A percentile compares a stretch with the other conserved stretches of the same genome.
Evolutionary conservation across 2,797 vertebrate genomes (phyloP).

Genomic region (Fundulus diaphanus): DNA sequence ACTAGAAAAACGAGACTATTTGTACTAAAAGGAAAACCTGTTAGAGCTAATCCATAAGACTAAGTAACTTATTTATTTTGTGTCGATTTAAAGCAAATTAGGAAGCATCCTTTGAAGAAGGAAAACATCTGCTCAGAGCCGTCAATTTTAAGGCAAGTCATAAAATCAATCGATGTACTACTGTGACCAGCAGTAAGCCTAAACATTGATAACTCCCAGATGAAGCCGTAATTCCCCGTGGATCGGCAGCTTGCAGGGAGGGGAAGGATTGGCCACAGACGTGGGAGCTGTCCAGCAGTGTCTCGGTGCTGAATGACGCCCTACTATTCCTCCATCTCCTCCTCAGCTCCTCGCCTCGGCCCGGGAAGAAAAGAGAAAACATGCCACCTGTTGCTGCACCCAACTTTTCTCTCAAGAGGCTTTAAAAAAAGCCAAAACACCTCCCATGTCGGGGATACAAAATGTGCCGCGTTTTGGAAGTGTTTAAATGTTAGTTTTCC

Average conservation of each 20-base stretch:
- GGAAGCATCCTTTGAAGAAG: constrained; percentile 17
- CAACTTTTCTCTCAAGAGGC: constrained; percentile 73
- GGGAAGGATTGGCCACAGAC: constrained; percentile 44
- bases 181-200: neutral
- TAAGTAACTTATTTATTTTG: constrained; percentile 30
- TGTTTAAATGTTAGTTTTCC: constrained; percentile 25
- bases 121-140: constrained; percentile 27
- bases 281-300: constrained; percentile 78
- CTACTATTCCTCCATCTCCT: constrained; percentile 62
- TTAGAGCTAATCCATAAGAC: constrained; percentile 28
- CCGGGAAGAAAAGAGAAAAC: constrained; percentile 43
- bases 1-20: constrained; percentile 53
- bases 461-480: constrained; percentile 10
- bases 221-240: constrained; percentile 10
- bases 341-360: constrained; percentile 68
- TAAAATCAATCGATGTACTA: constrained; percentile 23
- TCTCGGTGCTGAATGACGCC: constrained; percentile 82
- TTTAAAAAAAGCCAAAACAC: constrained; percentile 29
- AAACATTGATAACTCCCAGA: constrained; percentile 1
- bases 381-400: constrained; percentile 81
- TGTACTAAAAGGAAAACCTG: constrained; percentile 41
- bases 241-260: constrained; percentile 25
- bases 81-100: constrained; percentile 30
- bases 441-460: constrained; percentile 11
- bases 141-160: constrained; percentile 15